Evolutionary conservation across 2,888 invertebrate genomes (phyloP), one percentile per base, ranked within the genome.

Genomic region (Deilephila porcellus): DNA sequence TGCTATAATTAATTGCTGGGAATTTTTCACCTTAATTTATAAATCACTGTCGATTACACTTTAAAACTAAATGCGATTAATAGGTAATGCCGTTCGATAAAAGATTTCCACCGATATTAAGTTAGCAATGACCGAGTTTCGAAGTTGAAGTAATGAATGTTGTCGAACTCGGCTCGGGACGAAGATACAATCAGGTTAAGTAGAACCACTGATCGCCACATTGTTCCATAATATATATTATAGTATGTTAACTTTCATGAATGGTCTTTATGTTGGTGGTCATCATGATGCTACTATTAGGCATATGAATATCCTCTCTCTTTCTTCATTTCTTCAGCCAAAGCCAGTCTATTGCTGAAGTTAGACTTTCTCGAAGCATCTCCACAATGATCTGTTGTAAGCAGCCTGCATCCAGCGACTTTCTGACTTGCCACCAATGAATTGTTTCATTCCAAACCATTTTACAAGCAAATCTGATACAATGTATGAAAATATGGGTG

Each of bases 121-220:
- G 70, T 37, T 60, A 60, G 17, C 59, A 25, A 6, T 64, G 53
- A 4, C 60, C 60, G 60, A 32, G 70, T 70, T 67, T 17, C 19
- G 25, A 67, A 67, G 45, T 67, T 29, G 25, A 76, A 52, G 67
- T 67, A 67, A 67, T 67, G 64, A 25, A 67, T 14, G 67, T 25
- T 67, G 25, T 52, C 14, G 45, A 52, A 52, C 37, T 67, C 8
- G 52, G 25, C 17, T 6, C 4, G 7, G 45, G 45, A n/a, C 37
- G 20, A 5, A 56, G 56, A 5, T 25, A 67, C 52, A 67, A 67
- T 67, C 52, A 45, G 67, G 37, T 17, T 67, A 45, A 67, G 67
- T 67, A 29, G 17, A 67, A 67, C 6, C 67, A 56, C n/a, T n/a
- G 56, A 56, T 56, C 53, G 56, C 56, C n/a, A n/a, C 6, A n/a